Evolutionary conservation across 2,797 vertebrate genomes (phyloP).

Genomic region (Miopithecus talapoin): DNA sequence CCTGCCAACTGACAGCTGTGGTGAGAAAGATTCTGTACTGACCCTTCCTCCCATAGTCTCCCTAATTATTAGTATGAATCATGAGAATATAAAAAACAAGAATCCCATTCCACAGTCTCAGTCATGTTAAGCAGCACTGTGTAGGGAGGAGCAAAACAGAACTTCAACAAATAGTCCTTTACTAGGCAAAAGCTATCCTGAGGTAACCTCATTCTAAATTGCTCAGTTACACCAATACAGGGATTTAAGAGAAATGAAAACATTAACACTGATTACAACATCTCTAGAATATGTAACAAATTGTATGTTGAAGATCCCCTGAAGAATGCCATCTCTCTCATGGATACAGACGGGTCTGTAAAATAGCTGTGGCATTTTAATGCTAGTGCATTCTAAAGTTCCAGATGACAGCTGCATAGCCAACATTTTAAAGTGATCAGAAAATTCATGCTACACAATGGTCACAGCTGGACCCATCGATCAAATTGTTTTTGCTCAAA

Average conservation of each 20-base stretch:
- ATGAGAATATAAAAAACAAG: neutral
- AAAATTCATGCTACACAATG: neutral
- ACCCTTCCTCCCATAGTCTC: neutral
- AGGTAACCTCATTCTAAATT: slow-evolving; percentile 22
- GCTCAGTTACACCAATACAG: slow-evolving; percentile 33
- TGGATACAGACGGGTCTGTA: slow-evolving; percentile 15
- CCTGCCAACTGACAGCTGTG: neutral
- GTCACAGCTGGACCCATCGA: slow-evolving; percentile 68
- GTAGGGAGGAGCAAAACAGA: neutral
- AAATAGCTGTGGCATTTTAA: slow-evolving; percentile 66
- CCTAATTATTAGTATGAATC: neutral
- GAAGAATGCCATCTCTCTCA: slow-evolving; percentile 41
- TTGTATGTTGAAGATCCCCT: neutral
- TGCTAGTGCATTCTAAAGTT: slow-evolving; percentile 45
- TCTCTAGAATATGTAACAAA: slow-evolving; percentile 46
- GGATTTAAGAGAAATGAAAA: slow-evolving; percentile 55
- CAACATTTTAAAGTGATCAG: slow-evolving; percentile 40
- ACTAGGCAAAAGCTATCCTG: neutral
- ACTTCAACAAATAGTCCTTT: neutral
- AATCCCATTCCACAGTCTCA: neutral
- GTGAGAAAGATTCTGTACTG: neutral
- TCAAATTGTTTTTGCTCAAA: slow-evolving; percentile 59
- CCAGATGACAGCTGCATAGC: slow-evolving; percentile 60
- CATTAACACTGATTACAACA: slow-evolving; percentile 62
- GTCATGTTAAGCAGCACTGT: neutral